Conservation (phyloP, 2,113 vertebrate genomes). For the Eurystomus gularis region DNA sequence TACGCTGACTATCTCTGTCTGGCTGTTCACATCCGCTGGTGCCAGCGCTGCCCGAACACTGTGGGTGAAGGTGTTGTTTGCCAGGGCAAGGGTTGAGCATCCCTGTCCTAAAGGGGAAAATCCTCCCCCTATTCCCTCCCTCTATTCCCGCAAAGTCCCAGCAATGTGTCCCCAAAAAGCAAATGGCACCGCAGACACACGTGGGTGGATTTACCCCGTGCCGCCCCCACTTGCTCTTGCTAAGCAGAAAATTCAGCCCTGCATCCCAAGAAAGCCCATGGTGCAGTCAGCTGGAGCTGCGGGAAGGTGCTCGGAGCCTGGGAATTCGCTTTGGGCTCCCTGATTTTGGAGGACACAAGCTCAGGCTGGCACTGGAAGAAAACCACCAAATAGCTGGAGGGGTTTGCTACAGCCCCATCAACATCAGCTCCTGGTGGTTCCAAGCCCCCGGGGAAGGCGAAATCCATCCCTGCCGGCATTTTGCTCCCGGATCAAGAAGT, state of each 20-base stretch:
- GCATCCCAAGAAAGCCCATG: neutral
- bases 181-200: fast-evolving
- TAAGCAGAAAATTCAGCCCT: neutral
- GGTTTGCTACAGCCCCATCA: fast-evolving
- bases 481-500: neutral
- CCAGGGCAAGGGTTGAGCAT: fast-evolving
- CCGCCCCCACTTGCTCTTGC: neutral
- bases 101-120: neutral
- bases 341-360: neutral
- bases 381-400: neutral
- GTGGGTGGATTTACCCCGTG: fast-evolving
- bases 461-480: neutral
- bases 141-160: fast-evolving
- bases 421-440: neutral
- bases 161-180: neutral
- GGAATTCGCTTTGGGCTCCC: neutral
- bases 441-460: neutral
- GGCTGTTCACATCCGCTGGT: neutral
- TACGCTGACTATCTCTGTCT: neutral
- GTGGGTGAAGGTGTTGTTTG: fast-evolving
- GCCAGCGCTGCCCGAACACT: neutral
- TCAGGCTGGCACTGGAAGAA: neutral
- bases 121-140: fast-evolving
- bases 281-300: neutral
- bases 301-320: neutral